Percentiles rank a stretch among this genome's conserved stretches.
These are phyloP conservation scores for Pygoscelis antarcticus DNA, from an alignment of 2,113 vertebrate species.

Conservation along the genomic window DNA sequence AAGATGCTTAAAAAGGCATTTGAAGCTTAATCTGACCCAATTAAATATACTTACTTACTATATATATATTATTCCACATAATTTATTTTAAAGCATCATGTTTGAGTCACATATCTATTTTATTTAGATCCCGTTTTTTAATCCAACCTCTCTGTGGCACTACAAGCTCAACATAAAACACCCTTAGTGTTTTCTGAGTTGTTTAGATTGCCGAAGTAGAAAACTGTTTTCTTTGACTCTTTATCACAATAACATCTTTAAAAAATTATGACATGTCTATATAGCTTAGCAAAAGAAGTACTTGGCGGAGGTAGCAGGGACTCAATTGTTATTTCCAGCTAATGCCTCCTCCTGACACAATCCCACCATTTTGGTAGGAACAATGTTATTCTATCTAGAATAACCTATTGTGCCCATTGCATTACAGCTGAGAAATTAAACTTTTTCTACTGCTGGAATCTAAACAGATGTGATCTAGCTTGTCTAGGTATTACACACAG, in stretches of 20 bases:
- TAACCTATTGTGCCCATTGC: constrained; percentile 16
- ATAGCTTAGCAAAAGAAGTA: not conserved
- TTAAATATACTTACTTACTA: not conserved
- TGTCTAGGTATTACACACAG: constrained; percentile 12
- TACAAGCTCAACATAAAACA: not conserved
- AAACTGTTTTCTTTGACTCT: not conserved
- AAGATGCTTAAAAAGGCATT: not conserved
- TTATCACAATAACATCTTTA: constrained; percentile 40
- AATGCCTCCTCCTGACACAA: not conserved
- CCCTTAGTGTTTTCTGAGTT: not conserved
- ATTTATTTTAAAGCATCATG: not conserved
- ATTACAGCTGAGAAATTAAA: constrained; percentile 51
- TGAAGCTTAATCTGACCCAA: not conserved
- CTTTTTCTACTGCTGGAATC: constrained; percentile 41
- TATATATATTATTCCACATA: not conserved
- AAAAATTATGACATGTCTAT: constrained; percentile 33
- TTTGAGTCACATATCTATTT: not conserved
- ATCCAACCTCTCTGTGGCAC: not conserved
- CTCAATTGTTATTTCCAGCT: not conserved
- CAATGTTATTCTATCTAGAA: not conserved
- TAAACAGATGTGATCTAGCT: constrained; percentile 60
- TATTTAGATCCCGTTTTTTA: not conserved
- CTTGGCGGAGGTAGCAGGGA: not conserved
- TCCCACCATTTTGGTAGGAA: not conserved
- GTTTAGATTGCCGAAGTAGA: not conserved